Evolutionary conservation across 2,888 invertebrate genomes (phyloP).

Genomic region (Boloria selene): DNA sequence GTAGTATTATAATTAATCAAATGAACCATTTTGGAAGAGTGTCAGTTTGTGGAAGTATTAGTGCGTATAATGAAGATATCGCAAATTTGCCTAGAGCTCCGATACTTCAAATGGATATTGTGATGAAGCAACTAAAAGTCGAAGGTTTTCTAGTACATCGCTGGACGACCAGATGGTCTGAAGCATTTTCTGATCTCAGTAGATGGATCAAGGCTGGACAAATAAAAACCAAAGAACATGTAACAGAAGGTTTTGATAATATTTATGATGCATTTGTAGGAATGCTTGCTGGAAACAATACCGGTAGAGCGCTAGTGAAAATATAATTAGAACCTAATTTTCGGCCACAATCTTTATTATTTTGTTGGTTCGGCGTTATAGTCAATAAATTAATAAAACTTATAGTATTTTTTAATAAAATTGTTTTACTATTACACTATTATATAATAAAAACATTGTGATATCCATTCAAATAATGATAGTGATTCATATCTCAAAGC

Average conservation of each 20-base stretch:
- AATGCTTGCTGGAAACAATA: slow-evolving; percentile 84
- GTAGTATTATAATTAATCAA: slow-evolving; percentile 80
- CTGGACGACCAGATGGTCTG: slow-evolving; percentile 80
- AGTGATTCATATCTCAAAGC: too few species aligned
- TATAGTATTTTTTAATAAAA: too few species aligned
- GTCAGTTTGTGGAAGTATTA: slow-evolving; percentile 60
- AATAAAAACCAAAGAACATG: slow-evolving; percentile 84
- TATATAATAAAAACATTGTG: too few species aligned
- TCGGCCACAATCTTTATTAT: too few species aligned
- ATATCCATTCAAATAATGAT: too few species aligned
- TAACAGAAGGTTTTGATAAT: slow-evolving; percentile 87
- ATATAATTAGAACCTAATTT: slow-evolving; percentile 54
- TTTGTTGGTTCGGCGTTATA: too few species aligned
- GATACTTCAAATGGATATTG: slow-evolving; percentile 78
- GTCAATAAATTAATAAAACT: too few species aligned
- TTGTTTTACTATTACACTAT: too few species aligned
- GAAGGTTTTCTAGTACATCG: slow-evolving; percentile 83
- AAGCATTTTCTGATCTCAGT: slow-evolving; percentile 82
- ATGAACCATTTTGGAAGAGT: slow-evolving; percentile 76
- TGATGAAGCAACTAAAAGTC: slow-evolving; percentile 83
- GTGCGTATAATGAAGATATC: slow-evolving; percentile 57
- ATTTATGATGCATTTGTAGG: slow-evolving; percentile 85
- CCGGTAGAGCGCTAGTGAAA: slow-evolving; percentile 87
- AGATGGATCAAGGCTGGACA: slow-evolving; percentile 85
- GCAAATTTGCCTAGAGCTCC: slow-evolving; percentile 53